Conservation (phyloP, 2,888 invertebrate genomes). For the Graphium colonna region DNA sequence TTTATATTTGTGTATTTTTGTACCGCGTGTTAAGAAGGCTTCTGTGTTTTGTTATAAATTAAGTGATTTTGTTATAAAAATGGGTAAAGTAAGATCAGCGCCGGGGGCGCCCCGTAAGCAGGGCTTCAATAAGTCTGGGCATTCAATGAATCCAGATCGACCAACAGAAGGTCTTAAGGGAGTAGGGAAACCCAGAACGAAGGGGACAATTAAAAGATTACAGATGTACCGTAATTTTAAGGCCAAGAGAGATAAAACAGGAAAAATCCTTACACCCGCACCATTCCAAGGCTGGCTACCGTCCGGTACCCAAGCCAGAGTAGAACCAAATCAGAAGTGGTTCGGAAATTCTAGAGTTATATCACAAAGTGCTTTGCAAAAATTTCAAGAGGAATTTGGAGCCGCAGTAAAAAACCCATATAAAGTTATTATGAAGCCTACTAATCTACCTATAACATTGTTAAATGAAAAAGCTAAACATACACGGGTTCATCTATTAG, state of each 20-base stretch:
- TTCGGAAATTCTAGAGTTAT: constrained; percentile 99
- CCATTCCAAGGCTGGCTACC: constrained; percentile 96
- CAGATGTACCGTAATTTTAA: constrained; percentile 99
- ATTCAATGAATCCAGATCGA: constrained; percentile 97
- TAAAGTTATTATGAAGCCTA: constrained; percentile 97
- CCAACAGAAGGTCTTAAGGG: constrained; percentile 88
- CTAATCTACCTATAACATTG: constrained; percentile 95
- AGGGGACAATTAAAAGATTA: constrained; percentile 95
- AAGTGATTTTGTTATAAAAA: constrained; percentile 41
- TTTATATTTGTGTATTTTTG: background rate
- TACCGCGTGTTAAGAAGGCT: constrained; percentile 10
- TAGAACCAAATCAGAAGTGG: constrained; percentile 99
- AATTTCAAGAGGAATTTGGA: constrained; percentile 96
- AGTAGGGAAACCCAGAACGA: constrained; percentile 91
- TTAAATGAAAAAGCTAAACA: constrained; percentile 95
- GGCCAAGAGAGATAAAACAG: constrained; percentile 92
- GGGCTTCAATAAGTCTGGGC: constrained; percentile 91
- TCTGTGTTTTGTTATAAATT: constrained; percentile 7
- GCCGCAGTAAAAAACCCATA: constrained; percentile 97
- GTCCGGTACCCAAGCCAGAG: constrained; percentile 94
- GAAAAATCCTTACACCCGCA: constrained; percentile 96
- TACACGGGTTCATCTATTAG: constrained; percentile 94
- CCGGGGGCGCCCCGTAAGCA: constrained; percentile 89
- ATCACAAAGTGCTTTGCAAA: constrained; percentile 92
- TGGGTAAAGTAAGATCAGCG: constrained; percentile 88